A percentile compares a stretch with the other conserved stretches of the same genome.
Conservation (phyloP, 2,888 invertebrate species). For the Dioctria linearis region DNA sequence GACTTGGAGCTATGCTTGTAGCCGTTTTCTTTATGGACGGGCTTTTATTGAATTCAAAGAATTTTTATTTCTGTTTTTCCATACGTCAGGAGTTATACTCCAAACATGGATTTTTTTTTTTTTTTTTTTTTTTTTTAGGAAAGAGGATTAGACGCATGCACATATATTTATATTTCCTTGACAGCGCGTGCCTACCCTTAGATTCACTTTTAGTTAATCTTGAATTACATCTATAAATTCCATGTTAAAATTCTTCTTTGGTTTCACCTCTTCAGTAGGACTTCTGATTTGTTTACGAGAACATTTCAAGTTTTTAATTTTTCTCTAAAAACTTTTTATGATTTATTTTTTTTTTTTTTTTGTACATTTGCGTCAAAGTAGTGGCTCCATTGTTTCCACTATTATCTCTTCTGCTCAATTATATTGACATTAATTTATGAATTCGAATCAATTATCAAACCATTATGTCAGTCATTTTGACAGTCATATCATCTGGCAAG, state of each 20-base stretch:
- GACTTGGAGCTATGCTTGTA: neutral
- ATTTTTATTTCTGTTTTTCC: neutral
- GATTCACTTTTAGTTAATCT: conserved; percentile 8
- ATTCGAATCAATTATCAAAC: conserved; percentile 58
- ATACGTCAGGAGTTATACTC: neutral
- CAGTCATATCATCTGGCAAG: conserved; percentile 52
- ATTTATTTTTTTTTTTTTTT: neutral
- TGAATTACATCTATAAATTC: neutral
- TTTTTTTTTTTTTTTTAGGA: neutral
- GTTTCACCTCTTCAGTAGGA: neutral
- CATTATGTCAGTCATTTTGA: conserved; percentile 58
- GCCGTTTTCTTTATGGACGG: neutral
- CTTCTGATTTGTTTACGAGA: neutral
- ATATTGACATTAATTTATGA: conserved; percentile 55
- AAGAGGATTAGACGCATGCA: neutral
- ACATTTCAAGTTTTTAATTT: neutral
- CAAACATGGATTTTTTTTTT: neutral
- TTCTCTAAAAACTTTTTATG: conserved; percentile 7
- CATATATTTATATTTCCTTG: neutral
- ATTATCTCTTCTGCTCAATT: neutral
- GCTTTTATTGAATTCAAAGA: neutral
- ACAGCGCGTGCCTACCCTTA: conserved; percentile 43
- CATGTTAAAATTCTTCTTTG: conserved; percentile 5
- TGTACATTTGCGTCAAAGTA: conserved; percentile 37
- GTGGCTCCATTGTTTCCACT: neutral